phyloP scores from a whole-genome alignment of 2,797 vertebrate species.

The Amblyopsis hoosieri region DNA sequence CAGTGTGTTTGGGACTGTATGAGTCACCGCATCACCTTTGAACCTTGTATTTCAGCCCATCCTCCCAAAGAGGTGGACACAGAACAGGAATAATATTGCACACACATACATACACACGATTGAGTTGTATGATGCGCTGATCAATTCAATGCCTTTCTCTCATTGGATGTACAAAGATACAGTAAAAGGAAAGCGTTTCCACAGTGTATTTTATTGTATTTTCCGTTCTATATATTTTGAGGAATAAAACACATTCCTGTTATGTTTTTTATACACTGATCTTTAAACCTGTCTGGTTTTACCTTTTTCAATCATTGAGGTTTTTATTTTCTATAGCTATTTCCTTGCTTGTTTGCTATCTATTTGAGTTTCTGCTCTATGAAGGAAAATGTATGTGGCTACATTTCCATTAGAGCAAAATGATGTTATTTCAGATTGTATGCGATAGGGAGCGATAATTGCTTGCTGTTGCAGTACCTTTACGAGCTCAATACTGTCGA shows the following conservation, averaged over 20 bases:
- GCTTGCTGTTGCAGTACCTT: conserved; percentile 50
- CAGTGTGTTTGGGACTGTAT: conserved; percentile 62
- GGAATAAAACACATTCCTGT: neutral
- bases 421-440: conserved; percentile 61
- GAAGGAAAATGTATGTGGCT: conserved; percentile 51
- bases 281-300: conserved; percentile 15
- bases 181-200: conserved; percentile 13
- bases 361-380: conserved; percentile 20
- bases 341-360: conserved; percentile 8
- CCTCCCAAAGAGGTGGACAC: conserved; percentile 73
- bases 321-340: neutral
- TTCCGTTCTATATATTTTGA: conserved; percentile 18
- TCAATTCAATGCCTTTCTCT: conserved; percentile 58
- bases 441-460: conserved; percentile 62
- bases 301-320: conserved; percentile 11
- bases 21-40: conserved; percentile 56
- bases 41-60: conserved; percentile 56
- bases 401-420: conserved; percentile 53
- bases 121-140: conserved; percentile 66
- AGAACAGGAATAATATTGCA: conserved; percentile 66
- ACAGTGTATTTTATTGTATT: conserved; percentile 19
- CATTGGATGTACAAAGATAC: conserved; percentile 30
- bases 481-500: conserved; percentile 66
- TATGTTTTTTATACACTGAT: conserved; percentile 5
- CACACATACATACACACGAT: conserved; percentile 54